A percentile compares a stretch with the other conserved stretches of the same genome.
phyloP scores from a whole-genome alignment of 2,888 invertebrate genomes.

The Heliconius hortense region DNA sequence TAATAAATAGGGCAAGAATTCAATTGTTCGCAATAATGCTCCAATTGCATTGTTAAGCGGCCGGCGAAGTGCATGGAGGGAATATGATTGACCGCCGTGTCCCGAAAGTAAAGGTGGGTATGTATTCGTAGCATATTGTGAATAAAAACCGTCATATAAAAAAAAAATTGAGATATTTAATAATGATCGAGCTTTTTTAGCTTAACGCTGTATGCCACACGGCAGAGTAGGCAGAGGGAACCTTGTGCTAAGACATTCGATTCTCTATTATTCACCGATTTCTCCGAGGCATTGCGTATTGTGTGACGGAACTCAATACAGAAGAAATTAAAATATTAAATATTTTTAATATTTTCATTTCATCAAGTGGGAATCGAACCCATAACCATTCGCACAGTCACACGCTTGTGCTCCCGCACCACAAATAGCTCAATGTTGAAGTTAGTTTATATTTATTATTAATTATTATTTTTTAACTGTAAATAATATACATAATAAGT shows the following conservation, averaged over 20 bases:
- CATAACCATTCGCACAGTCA: background rate
- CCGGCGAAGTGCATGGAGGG: slow-evolving; percentile 26
- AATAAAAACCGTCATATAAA: too few relatives aligned
- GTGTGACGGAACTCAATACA: too few relatives aligned
- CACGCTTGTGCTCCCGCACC: background rate
- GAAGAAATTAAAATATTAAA: background rate
- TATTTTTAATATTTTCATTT: too few relatives aligned
- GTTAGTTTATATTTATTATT: too few relatives aligned
- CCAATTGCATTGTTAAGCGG: slow-evolving; percentile 37
- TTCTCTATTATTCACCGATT: background rate
- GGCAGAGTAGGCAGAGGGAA: background rate
- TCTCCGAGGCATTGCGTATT: background rate
- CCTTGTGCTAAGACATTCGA: background rate
- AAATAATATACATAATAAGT: too few relatives aligned
- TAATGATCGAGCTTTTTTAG: too few relatives aligned
- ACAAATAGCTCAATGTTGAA: too few relatives aligned
- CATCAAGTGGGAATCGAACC: background rate
- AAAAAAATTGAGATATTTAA: too few relatives aligned
- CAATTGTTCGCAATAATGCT: slow-evolving; percentile 23
- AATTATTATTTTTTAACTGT: too few relatives aligned
- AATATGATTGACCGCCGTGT: slow-evolving; percentile 24
- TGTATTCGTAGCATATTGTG: background rate
- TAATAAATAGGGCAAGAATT: slow-evolving; percentile 3
- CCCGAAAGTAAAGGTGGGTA: slow-evolving; percentile 17
- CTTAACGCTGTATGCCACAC: too few relatives aligned